Base-by-base conservation (phyloP, 2,113 vertebrate species). In the Crotalus horridus region DNA sequence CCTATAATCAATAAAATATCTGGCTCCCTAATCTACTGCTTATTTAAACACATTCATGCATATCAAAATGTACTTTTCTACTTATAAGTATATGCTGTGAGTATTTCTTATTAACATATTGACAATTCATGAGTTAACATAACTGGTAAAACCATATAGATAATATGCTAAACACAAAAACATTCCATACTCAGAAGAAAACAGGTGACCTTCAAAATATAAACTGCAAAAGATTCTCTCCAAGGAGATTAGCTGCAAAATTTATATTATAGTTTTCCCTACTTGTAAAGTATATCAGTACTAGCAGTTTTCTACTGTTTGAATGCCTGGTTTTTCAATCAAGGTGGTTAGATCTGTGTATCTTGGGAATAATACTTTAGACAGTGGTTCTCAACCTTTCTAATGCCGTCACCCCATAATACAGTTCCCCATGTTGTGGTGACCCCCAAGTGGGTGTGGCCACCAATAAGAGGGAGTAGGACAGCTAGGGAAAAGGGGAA, bases 321-420 rank as follows among this genome's bases (percentile, higher is more conserved):
- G 90, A 87, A 94, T 0, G 15, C 94, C 95, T 97, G 97, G 96
- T 98, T 97, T 98, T 97, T 95, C 94, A 97, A 97, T 97, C 96
- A 97, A 95, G 94, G 95, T 95, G 95, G 94, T 96, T 97, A 97
- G 96, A 97, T 94, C 91, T 91, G 85, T 91, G 93, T 90, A 96
- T 55, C 48, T 97, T 96, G 93, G 64, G 95, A 97, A 93, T 94
- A 94, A 94, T 94, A 92, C 89, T 96, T 97, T 95, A 95, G 96
- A 96, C 96, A 95, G 95, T 92, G n/a, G n/a, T n/a, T n/a, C n/a
- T n/a, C n/a, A n/a, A n/a, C n/a, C n/a, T n/a, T n/a, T n/a, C n/a
- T n/a, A n/a, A n/a, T n/a, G n/a, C n/a, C n/a, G n/a, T n/a, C n/a
- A n/a, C n/a, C n/a, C n/a, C n/a, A n/a, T n/a, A n/a, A n/a, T n/a